A percentile compares a stretch with the other conserved stretches of the same genome.
Evolutionary conservation across 2,888 invertebrate genomes (phyloP).

Genomic region (Microchrysa polita): DNA sequence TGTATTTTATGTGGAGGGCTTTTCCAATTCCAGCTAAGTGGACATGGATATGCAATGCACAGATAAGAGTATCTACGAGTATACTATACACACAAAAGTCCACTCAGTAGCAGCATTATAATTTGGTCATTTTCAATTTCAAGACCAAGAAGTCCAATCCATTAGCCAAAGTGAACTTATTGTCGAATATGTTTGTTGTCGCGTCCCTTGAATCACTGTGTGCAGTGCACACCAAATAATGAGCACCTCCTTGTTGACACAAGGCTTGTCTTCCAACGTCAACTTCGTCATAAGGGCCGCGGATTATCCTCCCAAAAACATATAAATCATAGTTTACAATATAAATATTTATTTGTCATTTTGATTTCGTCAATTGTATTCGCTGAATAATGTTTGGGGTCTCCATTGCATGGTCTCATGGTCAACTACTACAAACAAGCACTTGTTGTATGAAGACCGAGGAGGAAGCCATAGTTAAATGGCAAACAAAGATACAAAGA

Average conservation of each 20-base stretch:
- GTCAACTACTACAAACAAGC: no score
- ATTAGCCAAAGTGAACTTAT: not conserved
- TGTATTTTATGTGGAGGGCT: not conserved
- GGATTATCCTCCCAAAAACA: conserved; percentile 15
- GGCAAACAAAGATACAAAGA: not conserved
- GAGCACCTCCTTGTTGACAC: not conserved
- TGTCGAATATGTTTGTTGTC: not conserved
- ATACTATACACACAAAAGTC: no score
- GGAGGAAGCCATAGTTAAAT: no score
- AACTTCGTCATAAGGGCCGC: not conserved
- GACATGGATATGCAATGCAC: not conserved
- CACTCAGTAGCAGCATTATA: conserved; percentile 24
- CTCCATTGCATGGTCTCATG: no score
- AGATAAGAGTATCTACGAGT: not conserved
- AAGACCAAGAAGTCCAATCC: not conserved
- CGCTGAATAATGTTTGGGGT: not conserved
- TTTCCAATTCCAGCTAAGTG: conserved; percentile 12
- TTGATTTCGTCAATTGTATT: conserved; percentile 27
- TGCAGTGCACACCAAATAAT: not conserved
- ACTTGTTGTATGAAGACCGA: no score
- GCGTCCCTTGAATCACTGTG: no score
- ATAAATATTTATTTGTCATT: conserved; percentile 28
- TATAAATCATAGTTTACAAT: conserved; percentile 10
- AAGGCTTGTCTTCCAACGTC: not conserved
- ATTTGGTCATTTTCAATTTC: conserved; percentile 6